Evolutionary conservation across 2,797 vertebrate genomes (phyloP).

Genomic region (Glossophaga mutica): DNA sequence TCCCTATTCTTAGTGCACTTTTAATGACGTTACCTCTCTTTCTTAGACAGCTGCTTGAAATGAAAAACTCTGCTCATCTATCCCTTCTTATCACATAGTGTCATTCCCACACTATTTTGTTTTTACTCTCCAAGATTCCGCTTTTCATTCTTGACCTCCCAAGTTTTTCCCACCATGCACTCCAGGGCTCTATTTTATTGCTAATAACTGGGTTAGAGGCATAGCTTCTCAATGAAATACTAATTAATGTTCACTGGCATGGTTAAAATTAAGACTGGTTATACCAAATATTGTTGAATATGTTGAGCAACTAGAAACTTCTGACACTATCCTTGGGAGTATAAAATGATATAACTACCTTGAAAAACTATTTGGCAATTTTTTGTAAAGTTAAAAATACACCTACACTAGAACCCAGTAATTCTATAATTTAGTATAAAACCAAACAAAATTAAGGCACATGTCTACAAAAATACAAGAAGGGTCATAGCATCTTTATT

Average conservation of each 20-base stretch:
- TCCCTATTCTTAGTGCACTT: background rate
- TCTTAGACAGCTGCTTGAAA: background rate
- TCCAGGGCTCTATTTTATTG: background rate
- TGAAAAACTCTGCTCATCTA: background rate
- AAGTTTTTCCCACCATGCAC: background rate
- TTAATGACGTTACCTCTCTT: background rate
- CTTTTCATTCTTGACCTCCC: background rate
- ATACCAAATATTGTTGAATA: background rate
- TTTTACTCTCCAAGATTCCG: background rate
- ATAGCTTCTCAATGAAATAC: background rate
- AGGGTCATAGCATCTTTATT: background rate
- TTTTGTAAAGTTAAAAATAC: background rate
- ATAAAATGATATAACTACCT: background rate
- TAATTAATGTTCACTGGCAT: background rate
- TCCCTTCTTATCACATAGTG: background rate
- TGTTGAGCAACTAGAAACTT: background rate
- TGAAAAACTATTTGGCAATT: background rate
- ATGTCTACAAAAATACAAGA: background rate
- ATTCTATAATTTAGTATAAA: background rate
- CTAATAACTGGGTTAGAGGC: background rate
- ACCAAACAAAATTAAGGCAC: background rate
- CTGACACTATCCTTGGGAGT: background rate
- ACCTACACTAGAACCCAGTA: background rate
- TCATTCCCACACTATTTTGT: background rate
- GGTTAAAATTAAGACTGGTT: background rate